Evolutionary conservation across 2,888 invertebrate genomes (phyloP), one percentile per base, ranked within the genome.

Genomic region (Saturnia pavonia): DNA sequence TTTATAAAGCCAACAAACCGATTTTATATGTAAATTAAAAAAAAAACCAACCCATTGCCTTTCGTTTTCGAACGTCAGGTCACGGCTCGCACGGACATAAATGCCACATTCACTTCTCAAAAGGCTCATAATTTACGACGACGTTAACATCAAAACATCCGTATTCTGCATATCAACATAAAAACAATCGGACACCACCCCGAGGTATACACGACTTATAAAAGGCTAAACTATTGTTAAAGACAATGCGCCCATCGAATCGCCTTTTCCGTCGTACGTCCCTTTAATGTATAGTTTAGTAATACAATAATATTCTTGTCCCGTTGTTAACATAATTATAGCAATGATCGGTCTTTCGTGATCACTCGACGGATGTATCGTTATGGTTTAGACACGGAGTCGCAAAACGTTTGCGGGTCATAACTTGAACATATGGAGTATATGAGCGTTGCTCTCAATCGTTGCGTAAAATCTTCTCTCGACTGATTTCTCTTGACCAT

Each of bases 321-420:
- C 74, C 78, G 75, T 76, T 79, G 81, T 82, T 85, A 80, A 84
- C 84, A 87, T 91, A 91, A 92, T 92, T 91, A 90, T 88, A 87
- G 83, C 90, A 89, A 90, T 91, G 88, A 87, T 82, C 83, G 84
- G 77, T 83, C 82, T 87, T 88, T 90, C 91, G 89, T 90, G 91
- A 89, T 88, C 88, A 85, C 82, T 85, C 82, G 77, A 78, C 83
- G 86, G 87, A 83, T 85, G 89, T 87, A 89, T 91, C 89, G 90
- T 90, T 91, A 90, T 87, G 88, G 89, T 91, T 90, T 85, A 88
- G 86, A 89, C 91, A 88, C 91, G 91, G 88, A 90, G 89, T 90
- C 88, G 87, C 87, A 88, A 90, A 90, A 85, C 48, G 84, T 87
- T 90, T 89, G 82, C 86, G 88, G 91, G 90, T 91, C 91, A 89